Percentiles rank a stretch among this genome's conserved stretches.
Conservation (phyloP, 2,888 invertebrate genomes). For the Timandra comae region DNA sequence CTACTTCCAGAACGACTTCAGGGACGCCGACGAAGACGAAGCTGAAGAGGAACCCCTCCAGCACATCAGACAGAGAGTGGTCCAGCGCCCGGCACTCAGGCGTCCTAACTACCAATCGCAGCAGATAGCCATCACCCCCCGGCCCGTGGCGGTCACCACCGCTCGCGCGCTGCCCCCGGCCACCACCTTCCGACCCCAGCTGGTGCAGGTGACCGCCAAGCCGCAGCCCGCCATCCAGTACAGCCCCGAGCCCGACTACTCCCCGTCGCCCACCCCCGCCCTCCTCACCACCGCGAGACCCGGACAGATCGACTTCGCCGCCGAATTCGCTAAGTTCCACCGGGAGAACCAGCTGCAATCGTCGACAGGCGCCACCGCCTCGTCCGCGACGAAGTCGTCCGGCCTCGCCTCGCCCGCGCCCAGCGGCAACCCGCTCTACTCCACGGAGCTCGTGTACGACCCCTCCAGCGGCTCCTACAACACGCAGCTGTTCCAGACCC, state of each 20-base stretch:
- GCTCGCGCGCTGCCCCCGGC: slow-evolving; percentile 76
- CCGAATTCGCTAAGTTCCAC: slow-evolving; percentile 85
- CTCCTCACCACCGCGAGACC: slow-evolving; percentile 40
- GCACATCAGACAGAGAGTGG: slow-evolving; percentile 64
- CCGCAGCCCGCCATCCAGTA: slow-evolving; percentile 71
- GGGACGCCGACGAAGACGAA: slow-evolving; percentile 79
- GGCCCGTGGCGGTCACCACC: slow-evolving; percentile 71
- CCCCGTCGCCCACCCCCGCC: slow-evolving; percentile 51
- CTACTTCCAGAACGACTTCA: slow-evolving; percentile 83
- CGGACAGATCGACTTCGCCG: slow-evolving; percentile 80
- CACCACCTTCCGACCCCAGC: slow-evolving; percentile 81
- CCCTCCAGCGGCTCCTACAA: slow-evolving; percentile 87
- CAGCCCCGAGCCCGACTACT: slow-evolving; percentile 61
- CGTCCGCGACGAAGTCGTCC: slow-evolving; percentile 50
- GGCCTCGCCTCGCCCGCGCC: slow-evolving; percentile 46
- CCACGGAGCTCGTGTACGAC: slow-evolving; percentile 86
- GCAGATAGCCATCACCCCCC: slow-evolving; percentile 77
- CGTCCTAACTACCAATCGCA: slow-evolving; percentile 68
- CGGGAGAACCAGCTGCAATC: slow-evolving; percentile 79
- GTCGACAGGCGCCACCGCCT: slow-evolving; percentile 59
- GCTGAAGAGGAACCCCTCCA: slow-evolving; percentile 72
- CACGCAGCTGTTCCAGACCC: slow-evolving; percentile 84
- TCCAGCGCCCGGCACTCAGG: slow-evolving; percentile 62
- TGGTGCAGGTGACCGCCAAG: slow-evolving; percentile 76
- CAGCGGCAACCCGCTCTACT: slow-evolving; percentile 82